Conservation (phyloP, 2,888 invertebrate genomes). For the Onthophagus sagittarius region DNA sequence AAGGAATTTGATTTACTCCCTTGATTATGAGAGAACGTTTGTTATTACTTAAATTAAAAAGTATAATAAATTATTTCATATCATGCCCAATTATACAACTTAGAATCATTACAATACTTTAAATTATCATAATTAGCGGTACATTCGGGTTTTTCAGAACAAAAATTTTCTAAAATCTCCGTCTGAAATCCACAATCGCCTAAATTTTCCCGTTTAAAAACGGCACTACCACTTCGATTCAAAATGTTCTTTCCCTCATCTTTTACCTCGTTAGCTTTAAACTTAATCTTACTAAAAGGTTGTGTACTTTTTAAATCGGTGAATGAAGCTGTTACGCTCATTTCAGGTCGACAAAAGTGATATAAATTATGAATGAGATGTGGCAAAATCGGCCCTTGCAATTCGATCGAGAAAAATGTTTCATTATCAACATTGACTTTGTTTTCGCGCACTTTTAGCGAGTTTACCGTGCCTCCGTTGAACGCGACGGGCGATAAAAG, state of each 20-base stretch:
- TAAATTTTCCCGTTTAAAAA: slow-evolving; percentile 82
- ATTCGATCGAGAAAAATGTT: slow-evolving; percentile 77
- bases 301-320: slow-evolving; percentile 64
- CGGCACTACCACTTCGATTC: slow-evolving; percentile 54
- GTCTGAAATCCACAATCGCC: slow-evolving; percentile 77
- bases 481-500: slow-evolving; percentile 89
- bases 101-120: slow-evolving; percentile 48
- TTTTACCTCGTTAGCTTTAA: slow-evolving; percentile 25
- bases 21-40: too few relatives aligned
- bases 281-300: slow-evolving; percentile 62
- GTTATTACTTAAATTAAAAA: slow-evolving; percentile 59
- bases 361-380: slow-evolving; percentile 72
- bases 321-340: slow-evolving; percentile 71
- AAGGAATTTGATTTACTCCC: too few relatives aligned
- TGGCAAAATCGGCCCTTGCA: slow-evolving; percentile 82
- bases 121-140: slow-evolving; percentile 57
- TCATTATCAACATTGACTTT: slow-evolving; percentile 66
- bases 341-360: slow-evolving; percentile 61
- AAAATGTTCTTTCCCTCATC: slow-evolving; percentile 49
- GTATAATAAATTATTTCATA: slow-evolving; percentile 34
- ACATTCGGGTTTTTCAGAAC: slow-evolving; percentile 45
- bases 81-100: slow-evolving; percentile 57
- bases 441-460: slow-evolving; percentile 70
- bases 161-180: slow-evolving; percentile 63
- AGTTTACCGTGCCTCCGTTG: slow-evolving; percentile 77